Evolutionary conservation across 1,140 invertebrate species (phyloP).

Genomic region (Piezodorus guildinii): DNA sequence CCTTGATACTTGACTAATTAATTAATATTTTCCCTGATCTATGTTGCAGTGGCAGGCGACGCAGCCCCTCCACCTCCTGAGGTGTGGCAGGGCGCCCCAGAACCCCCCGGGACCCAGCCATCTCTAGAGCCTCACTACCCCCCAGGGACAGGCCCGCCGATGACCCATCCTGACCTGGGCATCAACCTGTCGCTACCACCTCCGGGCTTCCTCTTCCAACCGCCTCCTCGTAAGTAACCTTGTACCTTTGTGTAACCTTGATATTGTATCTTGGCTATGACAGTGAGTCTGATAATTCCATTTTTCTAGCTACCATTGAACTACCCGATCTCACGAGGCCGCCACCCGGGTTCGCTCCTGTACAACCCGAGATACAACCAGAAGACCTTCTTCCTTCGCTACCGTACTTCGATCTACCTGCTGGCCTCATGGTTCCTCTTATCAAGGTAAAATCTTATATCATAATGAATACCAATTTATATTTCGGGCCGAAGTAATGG

Average conservation of each 20-base stretch:
- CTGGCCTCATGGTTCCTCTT: conserved; percentile 86
- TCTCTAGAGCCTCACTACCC: conserved; percentile 11
- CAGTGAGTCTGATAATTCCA: neutral
- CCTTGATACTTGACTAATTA: too few species aligned
- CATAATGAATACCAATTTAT: too few species aligned
- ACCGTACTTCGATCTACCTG: conserved; percentile 92
- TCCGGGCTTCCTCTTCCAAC: conserved; percentile 36
- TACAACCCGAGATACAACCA: conserved; percentile 35
- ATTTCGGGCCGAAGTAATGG: too few species aligned
- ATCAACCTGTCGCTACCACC: conserved; percentile 45
- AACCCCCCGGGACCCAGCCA: conserved; percentile 4
- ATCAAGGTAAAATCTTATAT: conserved; percentile 53
- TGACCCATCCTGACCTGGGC: conserved; percentile 18
- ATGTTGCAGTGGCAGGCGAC: neutral
- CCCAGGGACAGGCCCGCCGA: conserved; percentile 16
- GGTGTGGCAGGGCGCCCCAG: neutral
- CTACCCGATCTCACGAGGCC: conserved; percentile 32
- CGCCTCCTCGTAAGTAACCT: conserved; percentile 2
- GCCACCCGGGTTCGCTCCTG: conserved; percentile 36
- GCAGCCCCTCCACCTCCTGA: neutral
- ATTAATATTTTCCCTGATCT: too few species aligned
- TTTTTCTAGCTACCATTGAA: conserved; percentile 24
- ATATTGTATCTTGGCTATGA: too few species aligned
- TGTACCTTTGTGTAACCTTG: neutral
- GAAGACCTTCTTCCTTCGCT: conserved; percentile 78